Conservation (phyloP, 2,888 invertebrate genomes). For the Abscondita cerata region DNA sequence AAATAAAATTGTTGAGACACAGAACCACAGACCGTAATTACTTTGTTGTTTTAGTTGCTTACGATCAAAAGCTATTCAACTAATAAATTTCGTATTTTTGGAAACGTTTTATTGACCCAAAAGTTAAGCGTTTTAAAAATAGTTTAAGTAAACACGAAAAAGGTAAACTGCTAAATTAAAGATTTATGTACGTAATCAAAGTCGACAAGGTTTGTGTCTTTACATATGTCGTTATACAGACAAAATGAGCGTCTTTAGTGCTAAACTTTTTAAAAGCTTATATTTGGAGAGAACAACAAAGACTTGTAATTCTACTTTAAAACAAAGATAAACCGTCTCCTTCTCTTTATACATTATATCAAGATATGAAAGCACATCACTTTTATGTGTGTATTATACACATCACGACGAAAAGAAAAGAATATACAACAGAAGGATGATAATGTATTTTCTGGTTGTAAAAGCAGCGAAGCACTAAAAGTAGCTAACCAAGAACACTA, state of each 20-base stretch:
- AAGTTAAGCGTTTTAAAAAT: neutral
- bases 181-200: neutral
- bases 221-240: constrained; percentile 2
- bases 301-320: constrained; percentile 13
- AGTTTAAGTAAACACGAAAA: neutral
- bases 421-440: constrained; percentile 20
- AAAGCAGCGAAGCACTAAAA: constrained; percentile 32
- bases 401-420: neutral
- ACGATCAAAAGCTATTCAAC: too few species aligned
- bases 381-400: constrained; percentile 8
- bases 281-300: constrained; percentile 2
- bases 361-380: constrained; percentile 18
- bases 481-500: constrained; percentile 38
- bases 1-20: too few species aligned
- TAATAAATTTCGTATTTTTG: too few species aligned
- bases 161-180: neutral
- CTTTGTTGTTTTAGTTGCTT: too few species aligned
- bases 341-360: constrained; percentile 12
- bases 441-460: constrained; percentile 32
- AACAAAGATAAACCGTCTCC: constrained; percentile 9
- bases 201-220: neutral
- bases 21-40: too few species aligned
- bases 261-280: neutral
- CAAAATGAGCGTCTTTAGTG: constrained; percentile 3
- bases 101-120: too few species aligned